phyloP scores from a whole-genome alignment of 2,797 vertebrate species.

The Pseudomugil gertrudae region DNA sequence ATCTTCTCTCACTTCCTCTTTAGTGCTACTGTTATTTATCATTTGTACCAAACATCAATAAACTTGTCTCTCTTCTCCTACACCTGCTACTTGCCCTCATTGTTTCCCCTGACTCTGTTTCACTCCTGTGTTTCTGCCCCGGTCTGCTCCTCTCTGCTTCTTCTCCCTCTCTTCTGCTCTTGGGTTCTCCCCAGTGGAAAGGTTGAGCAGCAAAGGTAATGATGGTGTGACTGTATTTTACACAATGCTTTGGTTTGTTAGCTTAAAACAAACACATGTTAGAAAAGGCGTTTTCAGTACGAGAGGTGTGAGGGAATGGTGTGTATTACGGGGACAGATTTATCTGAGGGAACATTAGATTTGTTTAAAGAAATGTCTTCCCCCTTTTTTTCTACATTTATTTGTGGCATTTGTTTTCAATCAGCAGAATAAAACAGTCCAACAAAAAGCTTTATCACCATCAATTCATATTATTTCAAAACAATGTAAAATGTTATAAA shows the following conservation, averaged over 20 bases:
- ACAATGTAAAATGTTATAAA: background rate
- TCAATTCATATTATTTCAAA: background rate
- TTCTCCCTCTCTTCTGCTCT: conserved; percentile 64
- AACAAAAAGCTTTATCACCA: background rate
- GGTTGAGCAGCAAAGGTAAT: conserved; percentile 81
- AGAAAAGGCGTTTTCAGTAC: conserved; percentile 24
- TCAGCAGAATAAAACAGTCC: background rate
- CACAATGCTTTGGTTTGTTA: conserved; percentile 51
- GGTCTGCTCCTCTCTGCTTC: conserved; percentile 45
- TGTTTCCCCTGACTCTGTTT: conserved; percentile 55
- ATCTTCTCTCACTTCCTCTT: conserved; percentile 27
- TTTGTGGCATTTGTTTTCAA: background rate
- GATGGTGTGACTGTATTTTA: conserved; percentile 56
- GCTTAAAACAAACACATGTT: conserved; percentile 41
- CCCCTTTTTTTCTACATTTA: background rate
- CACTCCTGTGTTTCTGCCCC: conserved; percentile 56
- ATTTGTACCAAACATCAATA: conserved; percentile 63
- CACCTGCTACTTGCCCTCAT: conserved; percentile 48
- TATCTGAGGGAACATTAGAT: conserved; percentile 42
- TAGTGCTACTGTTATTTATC: conserved; percentile 34
- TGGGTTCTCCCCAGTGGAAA: conserved; percentile 79
- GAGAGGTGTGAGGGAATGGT: conserved; percentile 37
- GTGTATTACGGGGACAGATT: conserved; percentile 18
- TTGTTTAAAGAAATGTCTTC: conserved; percentile 5
- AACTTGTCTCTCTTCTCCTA: conserved; percentile 67